Evolutionary conservation across 92 coral and sea anemone species (phyloP).

Genomic region (Hydrozoanthus gracilis): DNA sequence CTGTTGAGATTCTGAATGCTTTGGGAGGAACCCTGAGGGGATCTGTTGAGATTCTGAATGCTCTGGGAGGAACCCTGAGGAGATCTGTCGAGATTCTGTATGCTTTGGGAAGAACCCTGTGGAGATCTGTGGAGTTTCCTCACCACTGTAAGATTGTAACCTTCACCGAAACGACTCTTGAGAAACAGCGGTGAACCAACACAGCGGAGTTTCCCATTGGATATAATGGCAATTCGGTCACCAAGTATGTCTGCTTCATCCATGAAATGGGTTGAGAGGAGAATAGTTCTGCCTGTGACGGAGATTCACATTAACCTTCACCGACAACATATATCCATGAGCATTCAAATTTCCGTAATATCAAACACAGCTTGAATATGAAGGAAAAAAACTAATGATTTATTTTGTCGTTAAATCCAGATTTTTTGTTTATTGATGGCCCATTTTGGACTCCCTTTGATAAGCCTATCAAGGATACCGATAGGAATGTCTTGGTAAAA

Average conservation of each 20-base stretch:
- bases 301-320: too few species aligned
- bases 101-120: constrained; percentile 61
- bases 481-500: too few species aligned
- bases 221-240: constrained; percentile 94
- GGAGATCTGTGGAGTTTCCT: constrained; percentile 77
- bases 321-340: neutral
- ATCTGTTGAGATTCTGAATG: neutral
- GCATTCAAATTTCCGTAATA: neutral
- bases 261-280: constrained; percentile 98
- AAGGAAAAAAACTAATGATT: too few species aligned
- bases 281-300: constrained; percentile 87
- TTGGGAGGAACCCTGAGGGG: too few species aligned
- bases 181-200: constrained; percentile 95
- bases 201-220: constrained; percentile 96
- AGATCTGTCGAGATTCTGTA: constrained; percentile 62
- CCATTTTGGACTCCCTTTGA: too few species aligned
- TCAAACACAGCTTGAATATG: too few species aligned
- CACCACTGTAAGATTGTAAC: constrained; percentile 91
- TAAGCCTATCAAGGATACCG: too few species aligned
- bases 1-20: too few species aligned
- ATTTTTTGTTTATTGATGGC: too few species aligned
- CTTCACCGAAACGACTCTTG: constrained; percentile 97
- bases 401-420: too few species aligned
- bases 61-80: constrained; percentile 69
- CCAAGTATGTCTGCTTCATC: constrained; percentile 99